Percentiles rank a stretch among this genome's conserved stretches.
Evolutionary conservation across 2,113 vertebrate genomes (phyloP).

Genomic region (Pseudorasbora parva): DNA sequence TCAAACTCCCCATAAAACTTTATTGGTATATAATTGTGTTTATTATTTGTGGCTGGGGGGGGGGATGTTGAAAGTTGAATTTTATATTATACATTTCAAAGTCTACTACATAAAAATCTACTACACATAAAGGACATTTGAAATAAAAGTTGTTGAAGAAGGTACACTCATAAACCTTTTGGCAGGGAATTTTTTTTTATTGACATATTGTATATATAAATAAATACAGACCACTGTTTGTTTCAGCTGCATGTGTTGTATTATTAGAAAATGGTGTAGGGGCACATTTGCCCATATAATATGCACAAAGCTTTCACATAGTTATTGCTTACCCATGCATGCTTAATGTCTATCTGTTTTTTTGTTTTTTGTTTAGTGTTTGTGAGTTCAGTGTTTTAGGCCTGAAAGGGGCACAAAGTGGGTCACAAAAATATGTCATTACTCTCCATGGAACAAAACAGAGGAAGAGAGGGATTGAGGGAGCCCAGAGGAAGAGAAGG

Average conservation of each 20-base stretch:
- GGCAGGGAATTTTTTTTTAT: not conserved
- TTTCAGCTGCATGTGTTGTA: not conserved
- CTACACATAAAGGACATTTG: no score
- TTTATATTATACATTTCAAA: no score
- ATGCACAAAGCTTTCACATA: not conserved
- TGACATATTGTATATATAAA: not conserved
- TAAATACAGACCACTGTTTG: not conserved
- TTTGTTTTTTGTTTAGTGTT: not conserved
- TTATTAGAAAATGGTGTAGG: not conserved
- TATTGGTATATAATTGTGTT: no score
- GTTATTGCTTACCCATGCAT: constrained; percentile 4
- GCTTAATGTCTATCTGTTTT: not conserved
- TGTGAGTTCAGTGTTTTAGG: constrained; percentile 25
- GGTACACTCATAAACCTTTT: not conserved
- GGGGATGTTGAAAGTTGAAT: no score
- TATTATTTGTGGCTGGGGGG: no score
- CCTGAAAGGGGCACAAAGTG: constrained; percentile 23
- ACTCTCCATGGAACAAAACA: constrained; percentile 33
- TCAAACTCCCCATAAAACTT: no score
- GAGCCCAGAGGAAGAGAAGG: constrained; percentile 52
- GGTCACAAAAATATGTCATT: constrained; percentile 49
- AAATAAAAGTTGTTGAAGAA: not conserved
- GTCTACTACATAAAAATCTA: no score
- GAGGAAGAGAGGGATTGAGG: constrained; percentile 29
- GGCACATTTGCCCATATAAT: not conserved